phyloP scores from a whole-genome alignment of 30 jellyfish, hydroid and myxozoan genomes.

The Cassiopea xamachana region DNA sequence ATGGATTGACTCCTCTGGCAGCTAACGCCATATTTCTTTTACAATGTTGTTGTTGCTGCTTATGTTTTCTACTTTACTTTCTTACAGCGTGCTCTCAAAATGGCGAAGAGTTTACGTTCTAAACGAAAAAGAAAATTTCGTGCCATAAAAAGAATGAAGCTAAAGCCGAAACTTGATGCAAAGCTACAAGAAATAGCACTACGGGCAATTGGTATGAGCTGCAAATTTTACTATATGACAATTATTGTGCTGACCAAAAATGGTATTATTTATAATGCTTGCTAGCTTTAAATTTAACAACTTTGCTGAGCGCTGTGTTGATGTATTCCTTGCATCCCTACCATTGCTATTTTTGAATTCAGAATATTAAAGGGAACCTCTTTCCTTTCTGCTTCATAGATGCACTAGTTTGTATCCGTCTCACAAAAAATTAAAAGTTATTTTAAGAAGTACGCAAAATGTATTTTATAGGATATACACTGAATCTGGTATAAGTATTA shows the following conservation, averaged over 20 bases:
- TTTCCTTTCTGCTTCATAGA: too few species aligned
- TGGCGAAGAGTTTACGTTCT: slow-evolving; percentile 70
- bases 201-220: not conserved
- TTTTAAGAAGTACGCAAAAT: too few species aligned
- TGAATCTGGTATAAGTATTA: not conserved
- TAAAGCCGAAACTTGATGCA: slow-evolving; percentile 51
- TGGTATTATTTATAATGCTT: too few species aligned
- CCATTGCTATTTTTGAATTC: too few species aligned
- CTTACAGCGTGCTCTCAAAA: not conserved
- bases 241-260: too few species aligned
- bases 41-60: slow-evolving; percentile 2
- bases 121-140: slow-evolving; percentile 54
- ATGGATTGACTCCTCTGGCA: not conserved
- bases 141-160: slow-evolving; percentile 49
- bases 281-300: too few species aligned
- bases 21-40: slow-evolving; percentile 1
- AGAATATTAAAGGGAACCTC: too few species aligned
- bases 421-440: too few species aligned
- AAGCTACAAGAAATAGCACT: slow-evolving; percentile 45
- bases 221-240: not conserved
- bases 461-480: too few species aligned
- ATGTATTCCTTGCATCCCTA: too few species aligned
- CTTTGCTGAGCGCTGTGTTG: too few species aligned
- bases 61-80: not conserved
- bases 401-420: too few species aligned